phyloP scores from a whole-genome alignment of 2,888 invertebrate species.

The Caenorhabditis macrosperma region DNA sequence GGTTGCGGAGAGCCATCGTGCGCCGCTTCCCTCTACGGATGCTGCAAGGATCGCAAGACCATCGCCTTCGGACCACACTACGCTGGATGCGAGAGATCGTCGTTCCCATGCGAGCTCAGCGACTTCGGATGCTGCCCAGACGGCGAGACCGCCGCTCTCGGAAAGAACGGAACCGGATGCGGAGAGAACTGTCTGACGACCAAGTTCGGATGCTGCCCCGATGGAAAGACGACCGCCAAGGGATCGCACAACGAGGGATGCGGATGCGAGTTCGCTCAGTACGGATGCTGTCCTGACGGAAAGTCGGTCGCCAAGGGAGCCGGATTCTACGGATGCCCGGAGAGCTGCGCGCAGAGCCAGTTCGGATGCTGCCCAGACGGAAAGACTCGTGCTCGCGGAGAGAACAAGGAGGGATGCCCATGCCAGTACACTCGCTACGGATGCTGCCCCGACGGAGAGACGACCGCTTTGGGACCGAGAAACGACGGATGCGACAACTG shows the following conservation, averaged over 20 bases:
- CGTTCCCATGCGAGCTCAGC: slow-evolving; percentile 82
- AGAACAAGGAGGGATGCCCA: slow-evolving; percentile 85
- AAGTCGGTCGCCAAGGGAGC: slow-evolving; percentile 84
- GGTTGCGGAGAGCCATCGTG: slow-evolving; percentile 84
- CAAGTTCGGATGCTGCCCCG: slow-evolving; percentile 81
- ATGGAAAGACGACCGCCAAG: slow-evolving; percentile 79
- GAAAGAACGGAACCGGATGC: slow-evolving; percentile 86
- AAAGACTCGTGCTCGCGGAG: slow-evolving; percentile 90
- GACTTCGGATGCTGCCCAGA: slow-evolving; percentile 92
- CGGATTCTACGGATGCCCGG: slow-evolving; percentile 87
- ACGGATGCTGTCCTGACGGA: slow-evolving; percentile 83
- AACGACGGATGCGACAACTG: slow-evolving; percentile 86
- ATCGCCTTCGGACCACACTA: slow-evolving; percentile 81
- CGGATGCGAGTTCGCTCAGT: slow-evolving; percentile 81
- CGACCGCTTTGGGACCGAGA: slow-evolving; percentile 84
- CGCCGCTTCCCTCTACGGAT: slow-evolving; percentile 81
- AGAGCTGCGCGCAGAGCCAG: slow-evolving; percentile 81
- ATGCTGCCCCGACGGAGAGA: slow-evolving; percentile 80
- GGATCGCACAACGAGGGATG: slow-evolving; percentile 79
- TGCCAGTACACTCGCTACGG: slow-evolving; percentile 81
- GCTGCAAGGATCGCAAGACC: slow-evolving; percentile 82
- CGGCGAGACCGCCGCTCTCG: slow-evolving; percentile 89
- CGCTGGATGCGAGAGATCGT: slow-evolving; percentile 78
- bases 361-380: slow-evolving; percentile 93
- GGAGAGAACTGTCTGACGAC: slow-evolving; percentile 79